Evolutionary conservation across 1,140 invertebrate genomes (phyloP).

Genomic region (Drosophila eugracilis): DNA sequence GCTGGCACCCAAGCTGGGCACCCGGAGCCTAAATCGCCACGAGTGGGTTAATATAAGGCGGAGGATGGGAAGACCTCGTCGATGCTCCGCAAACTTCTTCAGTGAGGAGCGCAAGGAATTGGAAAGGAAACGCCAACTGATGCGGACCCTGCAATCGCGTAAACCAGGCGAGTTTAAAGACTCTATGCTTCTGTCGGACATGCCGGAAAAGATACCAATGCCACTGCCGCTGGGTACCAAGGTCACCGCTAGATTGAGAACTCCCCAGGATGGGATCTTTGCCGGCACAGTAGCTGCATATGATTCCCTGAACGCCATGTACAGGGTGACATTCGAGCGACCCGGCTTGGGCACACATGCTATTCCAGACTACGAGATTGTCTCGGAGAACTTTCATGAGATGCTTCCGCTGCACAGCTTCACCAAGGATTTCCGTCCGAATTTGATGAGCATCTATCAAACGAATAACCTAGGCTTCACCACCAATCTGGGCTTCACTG

Average conservation of each 20-base stretch:
- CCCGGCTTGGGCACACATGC: conserved; percentile 97
- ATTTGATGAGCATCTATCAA: conserved; percentile 86
- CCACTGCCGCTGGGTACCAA: conserved; percentile 98
- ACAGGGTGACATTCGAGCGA: conserved; percentile 98
- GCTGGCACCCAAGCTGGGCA: conserved; percentile 96
- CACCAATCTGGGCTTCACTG: conserved; percentile 66
- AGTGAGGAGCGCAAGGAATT: conserved; percentile 96
- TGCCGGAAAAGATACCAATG: conserved; percentile 98
- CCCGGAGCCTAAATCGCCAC: conserved; percentile 92
- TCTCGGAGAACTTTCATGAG: conserved; percentile 96
- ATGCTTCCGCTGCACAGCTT: conserved; percentile 95
- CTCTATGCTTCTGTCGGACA: conserved; percentile 90
- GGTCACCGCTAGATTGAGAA: conserved; percentile 95
- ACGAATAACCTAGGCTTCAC: conserved; percentile 73
- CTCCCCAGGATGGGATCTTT: conserved; percentile 98
- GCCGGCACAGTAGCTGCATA: conserved; percentile 98
- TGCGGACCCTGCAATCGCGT: conserved; percentile 96
- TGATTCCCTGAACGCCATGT: conserved; percentile 98
- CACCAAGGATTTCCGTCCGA: conserved; percentile 91
- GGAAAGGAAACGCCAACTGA: conserved; percentile 95
- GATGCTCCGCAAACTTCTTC: conserved; percentile 98
- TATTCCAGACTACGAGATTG: conserved; percentile 98
- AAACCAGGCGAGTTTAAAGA: conserved; percentile 91
- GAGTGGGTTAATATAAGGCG: conserved; percentile 98
- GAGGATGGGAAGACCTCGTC: conserved; percentile 98